Conservation (phyloP, 2,888 invertebrate species). For the Drosophila tripunctata region DNA sequence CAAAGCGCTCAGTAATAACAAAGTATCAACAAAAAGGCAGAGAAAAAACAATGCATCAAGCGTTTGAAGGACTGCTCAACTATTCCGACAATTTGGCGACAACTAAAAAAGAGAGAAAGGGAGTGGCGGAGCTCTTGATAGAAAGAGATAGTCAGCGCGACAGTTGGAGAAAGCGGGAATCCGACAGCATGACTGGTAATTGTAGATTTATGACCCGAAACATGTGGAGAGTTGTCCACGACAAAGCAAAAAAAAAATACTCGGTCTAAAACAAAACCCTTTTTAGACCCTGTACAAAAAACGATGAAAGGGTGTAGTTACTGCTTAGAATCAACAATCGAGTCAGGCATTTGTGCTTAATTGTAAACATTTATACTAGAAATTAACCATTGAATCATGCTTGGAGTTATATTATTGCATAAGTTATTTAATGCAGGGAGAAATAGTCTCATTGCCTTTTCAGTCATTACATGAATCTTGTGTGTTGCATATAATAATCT, state of each 20-base stretch:
- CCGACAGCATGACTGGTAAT: conserved; percentile 61
- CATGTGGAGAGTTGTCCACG: conserved; percentile 61
- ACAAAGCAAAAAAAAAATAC: conserved; percentile 4
- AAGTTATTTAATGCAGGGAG: too few relatives aligned
- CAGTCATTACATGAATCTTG: too few relatives aligned
- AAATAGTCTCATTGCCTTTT: too few relatives aligned
- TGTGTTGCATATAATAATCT: too few relatives aligned
- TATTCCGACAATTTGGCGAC: conserved; percentile 36
- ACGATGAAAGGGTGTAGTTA: neutral
- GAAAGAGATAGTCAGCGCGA: neutral
- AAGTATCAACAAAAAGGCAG: neutral
- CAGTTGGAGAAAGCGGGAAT: neutral
- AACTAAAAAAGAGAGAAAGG: neutral
- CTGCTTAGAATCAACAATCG: neutral
- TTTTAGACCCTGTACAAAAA: neutral
- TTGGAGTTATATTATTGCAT: too few relatives aligned
- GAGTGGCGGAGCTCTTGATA: neutral
- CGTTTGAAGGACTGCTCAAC: conserved; percentile 25
- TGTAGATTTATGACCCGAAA: conserved; percentile 70
- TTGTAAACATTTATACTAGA: too few relatives aligned
- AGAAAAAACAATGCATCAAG: conserved; percentile 49
- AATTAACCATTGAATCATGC: too few relatives aligned
- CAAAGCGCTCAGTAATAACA: neutral
- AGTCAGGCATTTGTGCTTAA: neutral
- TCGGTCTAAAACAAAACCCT: neutral